Base-by-base conservation (phyloP, 2,797 vertebrate genomes). In the Sphaeramia orbicularis region DNA sequence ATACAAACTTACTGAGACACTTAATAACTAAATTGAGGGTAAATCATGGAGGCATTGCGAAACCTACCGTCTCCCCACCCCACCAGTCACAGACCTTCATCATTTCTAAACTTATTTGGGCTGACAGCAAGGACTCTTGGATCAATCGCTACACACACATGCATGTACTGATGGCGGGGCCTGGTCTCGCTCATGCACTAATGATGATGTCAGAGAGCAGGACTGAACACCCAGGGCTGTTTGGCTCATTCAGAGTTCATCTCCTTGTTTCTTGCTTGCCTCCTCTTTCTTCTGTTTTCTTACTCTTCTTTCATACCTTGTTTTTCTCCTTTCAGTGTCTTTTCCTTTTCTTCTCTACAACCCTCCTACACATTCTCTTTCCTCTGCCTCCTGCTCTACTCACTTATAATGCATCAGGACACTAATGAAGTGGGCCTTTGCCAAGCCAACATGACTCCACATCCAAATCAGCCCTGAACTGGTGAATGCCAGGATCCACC, bases 381-480 rank as follows among this genome's bases (percentile, higher is more conserved):
- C 40, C 36, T n/a, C 40, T 6, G 1, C 59, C 48, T 45, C 54
- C 40, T 45, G 60, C 63, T 63, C 68, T 36, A 15, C 52, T 83
- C 74, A 69, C n/a, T 45, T 80, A 76, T 86, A 90, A 91, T 87
- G 83, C 70, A 87, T 78, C 72, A 76, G 76, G 85, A 91, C 80
- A 85, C 78, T 90, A 94, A 91, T 87, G 85, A 91, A 91, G 82
- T 83, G 72, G 72, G 74, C 35, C 65, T 57, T 71, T 84, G 87
- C 90, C 86, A 90, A 88, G 71, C 85, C 89, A 81, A 77, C 88
- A 86, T 76, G 79, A 86, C 82, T 91, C 88, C 78, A 81, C 81
- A 59, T 84, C 84, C 81, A 87, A 90, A 88, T 89, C 80, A 86
- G 71, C 76, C 74, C 64, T 21, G 59, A 76, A 63, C 67, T 66